Evolutionary conservation across 2,888 invertebrate genomes (phyloP), one percentile per base, ranked within the genome.

Genomic region (Mythimna ferrago): DNA sequence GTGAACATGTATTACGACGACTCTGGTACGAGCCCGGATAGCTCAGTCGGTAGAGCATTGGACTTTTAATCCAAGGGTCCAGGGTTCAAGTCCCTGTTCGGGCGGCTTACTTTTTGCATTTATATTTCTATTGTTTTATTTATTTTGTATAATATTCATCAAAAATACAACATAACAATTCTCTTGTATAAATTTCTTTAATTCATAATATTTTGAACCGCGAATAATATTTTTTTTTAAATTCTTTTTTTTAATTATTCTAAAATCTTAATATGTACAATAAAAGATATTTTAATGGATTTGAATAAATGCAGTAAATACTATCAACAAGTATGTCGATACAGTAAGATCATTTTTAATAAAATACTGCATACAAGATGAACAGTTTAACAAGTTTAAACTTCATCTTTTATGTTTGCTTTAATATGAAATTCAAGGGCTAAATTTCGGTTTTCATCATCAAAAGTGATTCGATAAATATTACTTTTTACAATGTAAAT

Each of bases 31-130:
- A 91, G 96, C 96, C 96, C 96, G 96, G 96, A 96, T 96, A 96
- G 96, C 96, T 96, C 96, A 96, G 96, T 96, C 96, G 96, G 96
- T 96, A 96, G 96, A 96, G 96, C 96, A 96, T 96, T 96, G 96
- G 96, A 96, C 96, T 96, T 96, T 96, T 96, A 96, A 96, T 96
- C 96, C 96, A 96, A 96, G 96, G 96, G 96, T 96, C 96, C 96
- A 96, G 96, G 96, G 96, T 96, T 96, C 96, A 96, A 96, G 96
- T 96, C 96, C 96, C 96, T 96, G 96, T 96, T 96, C 96, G 96
- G 96, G 96, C 95, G 96, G 85, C n/a, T 60, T 2, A 57, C 72
- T 88, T 91, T 91, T 85, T 81, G 62, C 11, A 6, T 66, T 66
- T 38, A 16, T 21, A 16, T 58, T 65, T 38, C 26, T 0, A 66